Evolutionary conservation across 2,888 invertebrate genomes (phyloP).

Genomic region (Drosophila fulvimacula): DNA sequence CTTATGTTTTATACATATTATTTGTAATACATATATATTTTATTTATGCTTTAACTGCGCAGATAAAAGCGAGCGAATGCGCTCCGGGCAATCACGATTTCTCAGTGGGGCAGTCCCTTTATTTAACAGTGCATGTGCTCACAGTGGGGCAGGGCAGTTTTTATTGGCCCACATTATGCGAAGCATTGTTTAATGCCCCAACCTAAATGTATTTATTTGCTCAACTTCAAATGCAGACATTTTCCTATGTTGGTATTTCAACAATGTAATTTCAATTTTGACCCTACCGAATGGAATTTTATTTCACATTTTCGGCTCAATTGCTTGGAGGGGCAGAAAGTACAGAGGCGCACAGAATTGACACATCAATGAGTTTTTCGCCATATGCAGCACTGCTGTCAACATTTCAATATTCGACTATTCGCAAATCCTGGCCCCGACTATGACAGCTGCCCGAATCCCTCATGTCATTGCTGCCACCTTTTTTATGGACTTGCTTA

Average conservation of each 20-base stretch:
- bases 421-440: conserved; percentile 60
- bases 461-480: conserved; percentile 29
- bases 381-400: conserved; percentile 35
- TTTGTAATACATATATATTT: conserved; percentile 27
- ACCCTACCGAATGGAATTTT: conserved; percentile 10
- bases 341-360: conserved; percentile 1
- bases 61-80: conserved; percentile 54
- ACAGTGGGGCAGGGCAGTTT: conserved; percentile 57
- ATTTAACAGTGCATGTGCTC: conserved; percentile 10
- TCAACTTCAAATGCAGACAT: conserved; percentile 57
- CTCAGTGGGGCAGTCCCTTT: conserved; percentile 48
- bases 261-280: conserved; percentile 27
- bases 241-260: conserved; percentile 14
- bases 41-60: conserved; percentile 33
- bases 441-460: conserved; percentile 59
- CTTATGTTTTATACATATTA: conserved; percentile 16
- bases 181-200: conserved; percentile 24
- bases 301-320: conserved; percentile 9
- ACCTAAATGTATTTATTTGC: conserved; percentile 39
- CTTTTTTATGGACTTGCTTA: conserved; percentile 27
- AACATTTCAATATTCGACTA: conserved; percentile 36
- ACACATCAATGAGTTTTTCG: conserved; percentile 21
- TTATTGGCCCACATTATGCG: conserved; percentile 30
- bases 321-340: background rate
- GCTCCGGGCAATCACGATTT: conserved; percentile 66